phyloP scores from a whole-genome alignment of 2,888 invertebrate species.

The Thymelicus sylvestris region DNA sequence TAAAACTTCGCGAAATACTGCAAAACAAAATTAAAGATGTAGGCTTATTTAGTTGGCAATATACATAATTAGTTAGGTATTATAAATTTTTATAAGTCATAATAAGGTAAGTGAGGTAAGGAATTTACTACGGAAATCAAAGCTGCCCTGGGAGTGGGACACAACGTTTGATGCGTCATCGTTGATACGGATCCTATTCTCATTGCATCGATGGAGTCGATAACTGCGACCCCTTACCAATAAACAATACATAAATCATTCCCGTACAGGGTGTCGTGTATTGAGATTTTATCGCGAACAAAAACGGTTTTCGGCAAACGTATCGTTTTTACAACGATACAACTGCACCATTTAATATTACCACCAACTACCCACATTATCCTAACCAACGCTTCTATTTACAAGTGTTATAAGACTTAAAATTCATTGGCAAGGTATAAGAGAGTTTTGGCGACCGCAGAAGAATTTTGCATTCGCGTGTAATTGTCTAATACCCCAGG shows the following conservation, averaged over 20 bases:
- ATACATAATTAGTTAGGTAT: no score
- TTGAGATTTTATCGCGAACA: constrained; percentile 65
- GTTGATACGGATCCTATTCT: constrained; percentile 19
- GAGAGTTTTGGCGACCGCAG: constrained; percentile 22
- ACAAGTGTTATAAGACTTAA: background rate
- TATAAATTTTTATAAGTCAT: no score
- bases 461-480: constrained; percentile 39
- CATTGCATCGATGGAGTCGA: constrained; percentile 45
- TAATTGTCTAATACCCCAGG: constrained; percentile 71
- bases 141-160: constrained; percentile 32
- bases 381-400: constrained; percentile 3
- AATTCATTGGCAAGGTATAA: background rate
- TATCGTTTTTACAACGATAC: constrained; percentile 62
- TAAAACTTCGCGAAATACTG: no score
- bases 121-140: no score
- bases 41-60: no score
- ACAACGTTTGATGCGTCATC: constrained; percentile 27
- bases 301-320: constrained; percentile 62
- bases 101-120: no score
- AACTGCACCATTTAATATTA: constrained; percentile 40
- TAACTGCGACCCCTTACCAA: constrained; percentile 54
- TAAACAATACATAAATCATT: constrained; percentile 68
- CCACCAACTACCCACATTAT: background rate
- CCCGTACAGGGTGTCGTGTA: constrained; percentile 56
- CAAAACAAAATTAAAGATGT: no score